Base-by-base conservation (phyloP, 37 sponge, comb jelly and placozoan species). In the Halichondria panicea region DNA sequence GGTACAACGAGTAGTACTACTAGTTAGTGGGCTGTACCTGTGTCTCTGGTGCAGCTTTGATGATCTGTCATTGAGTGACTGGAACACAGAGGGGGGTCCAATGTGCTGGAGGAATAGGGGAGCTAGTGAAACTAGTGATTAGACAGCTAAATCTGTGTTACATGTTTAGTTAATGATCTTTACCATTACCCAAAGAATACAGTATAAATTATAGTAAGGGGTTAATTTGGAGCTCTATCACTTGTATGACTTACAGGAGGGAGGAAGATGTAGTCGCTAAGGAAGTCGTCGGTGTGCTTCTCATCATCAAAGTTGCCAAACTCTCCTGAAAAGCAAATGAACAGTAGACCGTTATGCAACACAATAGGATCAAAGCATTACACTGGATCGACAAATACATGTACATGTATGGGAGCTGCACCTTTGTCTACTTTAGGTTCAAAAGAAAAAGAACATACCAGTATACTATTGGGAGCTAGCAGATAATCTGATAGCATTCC, bases 301-400 rank as follows among this genome's bases (percentile, higher is more conserved):
- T 73, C 55, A 8, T 61, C 68, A 70, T 71, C 83, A 69, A 72
- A 84, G 55, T 92, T 85, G 0, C 88, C 93, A 71, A 92, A 80
- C 50, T 92, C 93, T 75, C 84, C 93, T 91, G 38, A 25, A 8
- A 25, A 12, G 27, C 18, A 18, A 28, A 3, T 36, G 0, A 18
- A 48, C 52, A 48, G 13, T 18, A 48, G 15, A 15, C 50, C 9
- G 13, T 18, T 18, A 48, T 48, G 13, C 50, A 18, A 48, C 13
- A 13, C 13, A 48, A 48, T 9, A 48, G 50, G n/a, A n/a, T n/a
- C n/a, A n/a, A n/a, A n/a, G n/a, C n/a, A n/a, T n/a, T n/a, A n/a
- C n/a, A n/a, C n/a, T n/a, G n/a, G n/a, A n/a, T n/a, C n/a, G n/a
- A n/a, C n/a, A n/a, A n/a, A n/a, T n/a, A n/a, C n/a, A n/a, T n/a